Base-by-base conservation (phyloP, 1,140 invertebrate genomes). In the Thereuonema tuberculata region DNA sequence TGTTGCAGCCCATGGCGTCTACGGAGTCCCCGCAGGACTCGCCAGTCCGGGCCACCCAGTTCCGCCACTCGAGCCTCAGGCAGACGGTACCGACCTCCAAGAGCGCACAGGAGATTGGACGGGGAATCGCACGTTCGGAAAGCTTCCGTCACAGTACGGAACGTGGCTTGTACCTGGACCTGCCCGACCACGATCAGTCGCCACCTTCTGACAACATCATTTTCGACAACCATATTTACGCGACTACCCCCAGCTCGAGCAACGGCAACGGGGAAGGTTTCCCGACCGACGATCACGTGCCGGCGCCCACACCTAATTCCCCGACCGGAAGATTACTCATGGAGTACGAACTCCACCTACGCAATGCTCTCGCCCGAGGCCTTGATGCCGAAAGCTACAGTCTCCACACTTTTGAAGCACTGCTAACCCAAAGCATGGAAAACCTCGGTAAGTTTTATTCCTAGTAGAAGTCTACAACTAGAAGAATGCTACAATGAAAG, bases 311-410 rank as follows among this genome's bases (percentile, higher is more conserved):
- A 28, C 86, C 88, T 1, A 86, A 87, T 23, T 90, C 88, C 17
- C 89, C 90, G 12, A 92, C 89, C 14, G 89, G 86, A 58, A 77
- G 89, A 31, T 78, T 93, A 1, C 78, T 93, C 2, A 78, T 93
- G 56, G 91, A 95, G 76, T 94, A 96, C 73, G 93, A 96, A 77
- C 90, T 93, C 84, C 89, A 94, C 75, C 78, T 95, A 47, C 77
- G 92, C 53, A 95, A 95, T 72, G 92, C 91, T 1, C 77, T 95
- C 61, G 92, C 89, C 66, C 91, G 93, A 71, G 92, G 90, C 63
- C 90, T 93, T 86, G 91, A 93, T 69, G 90, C 90, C 47, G 90
- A 93, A 74, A 93, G 88, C 68, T 93, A 93, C 73, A 92, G 89
- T 71, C 75, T 94, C 61, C 89, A 94, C 70, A 93, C 90, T 1